Percentiles rank a stretch among this genome's conserved stretches.
Evolutionary conservation across 2,113 vertebrate genomes (phyloP).

Genomic region (Dromas ardeola): DNA sequence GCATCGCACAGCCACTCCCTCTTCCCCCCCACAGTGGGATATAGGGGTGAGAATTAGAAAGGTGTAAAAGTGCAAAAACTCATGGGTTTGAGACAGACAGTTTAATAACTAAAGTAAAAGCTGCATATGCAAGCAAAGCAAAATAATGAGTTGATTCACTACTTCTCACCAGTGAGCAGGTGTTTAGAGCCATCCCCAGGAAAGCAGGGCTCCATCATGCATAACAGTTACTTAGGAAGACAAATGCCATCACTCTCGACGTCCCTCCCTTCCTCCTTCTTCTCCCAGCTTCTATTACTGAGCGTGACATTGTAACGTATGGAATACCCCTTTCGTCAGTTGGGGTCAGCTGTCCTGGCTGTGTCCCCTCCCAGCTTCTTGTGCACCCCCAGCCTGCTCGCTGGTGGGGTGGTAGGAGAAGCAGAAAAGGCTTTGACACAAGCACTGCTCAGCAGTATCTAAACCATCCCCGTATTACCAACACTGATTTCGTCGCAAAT

Average conservation of each 20-base stretch:
- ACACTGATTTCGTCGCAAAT: neutral
- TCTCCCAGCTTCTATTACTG: neutral
- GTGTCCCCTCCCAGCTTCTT: neutral
- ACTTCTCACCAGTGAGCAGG: neutral
- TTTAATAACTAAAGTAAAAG: neutral
- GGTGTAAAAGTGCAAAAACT: neutral
- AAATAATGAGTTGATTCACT: neutral
- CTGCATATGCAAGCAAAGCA: accelerated
- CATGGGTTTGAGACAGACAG: neutral
- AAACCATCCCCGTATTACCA: neutral
- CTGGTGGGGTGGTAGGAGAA: neutral
- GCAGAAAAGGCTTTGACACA: neutral
- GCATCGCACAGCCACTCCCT: accelerated
- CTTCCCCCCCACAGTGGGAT: accelerated
- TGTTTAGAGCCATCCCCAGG: neutral
- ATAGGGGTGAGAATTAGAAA: neutral
- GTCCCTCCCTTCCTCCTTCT: neutral
- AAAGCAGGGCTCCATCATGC: neutral
- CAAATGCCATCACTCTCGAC: accelerated
- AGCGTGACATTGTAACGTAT: accelerated
- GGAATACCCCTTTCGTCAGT: too few relatives aligned
- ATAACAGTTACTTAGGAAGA: accelerated
- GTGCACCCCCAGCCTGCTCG: accelerated
- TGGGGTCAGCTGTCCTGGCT: neutral
- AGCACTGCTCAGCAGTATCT: neutral